Percentiles rank a stretch among this genome's conserved stretches.
Evolutionary conservation across 2,113 vertebrate genomes (phyloP).

Genomic region (Vireo altiloquus): DNA sequence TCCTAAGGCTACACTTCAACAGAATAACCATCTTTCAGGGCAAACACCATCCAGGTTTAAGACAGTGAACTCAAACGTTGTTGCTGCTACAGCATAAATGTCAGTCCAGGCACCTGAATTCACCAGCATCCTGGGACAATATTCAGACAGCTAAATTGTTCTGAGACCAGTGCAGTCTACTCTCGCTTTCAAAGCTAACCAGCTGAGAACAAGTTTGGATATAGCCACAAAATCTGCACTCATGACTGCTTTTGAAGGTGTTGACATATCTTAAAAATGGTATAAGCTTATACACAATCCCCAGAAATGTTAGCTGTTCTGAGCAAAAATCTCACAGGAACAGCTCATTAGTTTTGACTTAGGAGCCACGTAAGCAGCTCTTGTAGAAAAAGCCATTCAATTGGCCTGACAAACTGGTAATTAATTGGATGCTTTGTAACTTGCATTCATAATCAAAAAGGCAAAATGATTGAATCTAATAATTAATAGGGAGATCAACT

Average conservation of each 20-base stretch:
- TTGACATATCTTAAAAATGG: background rate
- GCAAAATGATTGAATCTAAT: background rate
- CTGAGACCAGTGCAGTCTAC: background rate
- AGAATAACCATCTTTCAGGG: background rate
- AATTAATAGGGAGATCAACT: background rate
- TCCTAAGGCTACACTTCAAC: background rate
- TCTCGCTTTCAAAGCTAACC: background rate
- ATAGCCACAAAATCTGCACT: background rate
- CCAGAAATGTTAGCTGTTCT: background rate
- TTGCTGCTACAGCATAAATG: background rate
- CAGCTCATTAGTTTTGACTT: background rate
- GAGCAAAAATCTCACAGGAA: background rate
- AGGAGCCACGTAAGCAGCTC: background rate
- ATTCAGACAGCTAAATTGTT: background rate
- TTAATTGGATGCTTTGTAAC: background rate
- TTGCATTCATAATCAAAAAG: background rate
- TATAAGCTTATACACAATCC: background rate
- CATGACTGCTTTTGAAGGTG: background rate
- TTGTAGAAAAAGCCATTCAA: background rate
- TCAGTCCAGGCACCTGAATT: background rate
- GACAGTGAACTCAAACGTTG: background rate
- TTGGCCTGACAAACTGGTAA: background rate
- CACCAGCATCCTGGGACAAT: background rate
- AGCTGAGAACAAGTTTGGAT: background rate
- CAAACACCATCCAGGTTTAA: background rate